phyloP scores from a whole-genome alignment of 2,797 vertebrate species.

The Anabas testudineus region DNA sequence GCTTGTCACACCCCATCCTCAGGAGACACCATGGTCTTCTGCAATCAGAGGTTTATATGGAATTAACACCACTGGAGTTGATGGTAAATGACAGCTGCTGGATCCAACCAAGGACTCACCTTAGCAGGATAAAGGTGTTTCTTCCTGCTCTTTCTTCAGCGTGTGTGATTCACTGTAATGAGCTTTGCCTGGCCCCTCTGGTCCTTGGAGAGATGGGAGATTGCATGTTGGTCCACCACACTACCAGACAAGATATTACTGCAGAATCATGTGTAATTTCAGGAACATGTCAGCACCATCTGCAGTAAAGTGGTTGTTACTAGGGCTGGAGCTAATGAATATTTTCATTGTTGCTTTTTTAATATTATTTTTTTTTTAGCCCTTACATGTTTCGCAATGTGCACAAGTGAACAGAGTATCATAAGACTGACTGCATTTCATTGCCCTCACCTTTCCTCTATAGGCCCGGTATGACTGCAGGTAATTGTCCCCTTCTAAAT shows the following conservation, averaged over 20 bases:
- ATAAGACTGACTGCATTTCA: constrained; percentile 10
- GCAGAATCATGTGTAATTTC: constrained; percentile 73
- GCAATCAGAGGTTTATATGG: constrained; percentile 70
- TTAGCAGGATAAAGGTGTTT: constrained; percentile 71
- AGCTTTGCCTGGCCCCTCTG: constrained; percentile 65
- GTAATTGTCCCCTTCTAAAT: constrained; percentile 62
- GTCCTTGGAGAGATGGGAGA: constrained; percentile 63
- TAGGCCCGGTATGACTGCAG: constrained; percentile 33
- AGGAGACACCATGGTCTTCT: constrained; percentile 55
- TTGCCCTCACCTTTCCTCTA: constrained; percentile 9
- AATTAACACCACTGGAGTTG: constrained; percentile 73
- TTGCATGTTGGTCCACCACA: constrained; percentile 53
- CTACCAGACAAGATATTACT: constrained; percentile 63
- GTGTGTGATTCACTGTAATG: constrained; percentile 68
- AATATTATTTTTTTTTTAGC: too few species aligned
- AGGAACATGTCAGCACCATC: constrained; percentile 58
- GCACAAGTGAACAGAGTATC: constrained; percentile 31
- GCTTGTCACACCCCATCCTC: constrained; percentile 61
- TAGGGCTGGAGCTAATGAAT: constrained; percentile 28
- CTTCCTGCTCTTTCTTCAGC: constrained; percentile 41
- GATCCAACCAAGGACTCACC: constrained; percentile 68
- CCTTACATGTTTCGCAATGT: constrained; percentile 27
- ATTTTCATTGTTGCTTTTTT: constrained; percentile 49
- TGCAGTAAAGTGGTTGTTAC: constrained; percentile 39
- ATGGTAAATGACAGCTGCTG: constrained; percentile 79